A percentile compares a stretch with the other conserved stretches of the same genome.
phyloP scores from a whole-genome alignment of 2,888 invertebrate genomes.

The Sarcophaga variegata region DNA sequence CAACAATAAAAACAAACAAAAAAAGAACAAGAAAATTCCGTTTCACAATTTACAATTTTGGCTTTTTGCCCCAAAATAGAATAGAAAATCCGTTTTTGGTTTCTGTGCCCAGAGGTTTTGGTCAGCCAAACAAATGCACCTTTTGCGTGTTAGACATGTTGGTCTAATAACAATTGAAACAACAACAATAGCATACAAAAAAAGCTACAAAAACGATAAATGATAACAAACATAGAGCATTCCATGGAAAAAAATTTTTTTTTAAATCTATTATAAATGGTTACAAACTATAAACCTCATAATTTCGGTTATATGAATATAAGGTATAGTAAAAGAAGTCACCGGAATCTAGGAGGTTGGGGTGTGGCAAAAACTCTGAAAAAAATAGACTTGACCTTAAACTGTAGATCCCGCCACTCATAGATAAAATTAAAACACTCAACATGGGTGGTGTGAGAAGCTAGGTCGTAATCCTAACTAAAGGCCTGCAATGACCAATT shows the following conservation, averaged over 20 bases:
- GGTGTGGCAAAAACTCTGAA: too few species aligned
- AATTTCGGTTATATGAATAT: slow-evolving; percentile 27
- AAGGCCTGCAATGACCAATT: too few species aligned
- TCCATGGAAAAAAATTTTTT: background rate
- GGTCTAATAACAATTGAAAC: background rate
- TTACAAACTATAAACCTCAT: slow-evolving; percentile 56
- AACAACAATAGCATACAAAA: slow-evolving; percentile 13
- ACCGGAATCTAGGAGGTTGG: too few species aligned
- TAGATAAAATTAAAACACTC: too few species aligned
- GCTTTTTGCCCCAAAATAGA: background rate
- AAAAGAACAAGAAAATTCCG: slow-evolving; percentile 60
- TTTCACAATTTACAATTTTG: slow-evolving; percentile 30
- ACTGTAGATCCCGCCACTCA: too few species aligned
- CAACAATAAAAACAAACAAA: slow-evolving; percentile 7
- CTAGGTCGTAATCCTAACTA: too few species aligned
- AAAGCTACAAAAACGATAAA: slow-evolving; percentile 13
- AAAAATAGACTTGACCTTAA: too few species aligned
- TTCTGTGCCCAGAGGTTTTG: slow-evolving; percentile 5
- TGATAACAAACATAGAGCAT: slow-evolving; percentile 16
- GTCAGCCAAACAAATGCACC: slow-evolving; percentile 31
- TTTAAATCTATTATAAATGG: slow-evolving; percentile 59
- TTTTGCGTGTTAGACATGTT: slow-evolving; percentile 33
- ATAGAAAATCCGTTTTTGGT: background rate
- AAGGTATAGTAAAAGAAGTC: background rate
- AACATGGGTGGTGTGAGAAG: too few species aligned